Conservation (phyloP, 2,888 invertebrate genomes). For the Eupelmus urozonus region DNA sequence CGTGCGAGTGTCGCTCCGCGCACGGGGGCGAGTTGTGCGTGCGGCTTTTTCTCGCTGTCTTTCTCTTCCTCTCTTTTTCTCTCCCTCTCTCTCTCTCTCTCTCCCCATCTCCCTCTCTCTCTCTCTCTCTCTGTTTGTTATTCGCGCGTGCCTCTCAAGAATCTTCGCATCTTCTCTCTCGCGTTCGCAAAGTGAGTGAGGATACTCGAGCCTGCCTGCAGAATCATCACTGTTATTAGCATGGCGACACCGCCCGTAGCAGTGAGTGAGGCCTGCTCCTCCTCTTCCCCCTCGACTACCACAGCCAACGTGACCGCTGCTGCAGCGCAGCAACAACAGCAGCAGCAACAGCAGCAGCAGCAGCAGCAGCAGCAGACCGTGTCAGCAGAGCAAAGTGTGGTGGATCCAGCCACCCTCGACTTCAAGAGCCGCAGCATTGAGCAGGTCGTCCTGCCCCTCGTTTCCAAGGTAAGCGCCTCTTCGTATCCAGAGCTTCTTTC, state of each 20-base stretch:
- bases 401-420: constrained; percentile 83
- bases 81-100: constrained; percentile 14
- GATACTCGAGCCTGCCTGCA: background rate
- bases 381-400: constrained; percentile 78
- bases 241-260: constrained; percentile 47
- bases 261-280: background rate
- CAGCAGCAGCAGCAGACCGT: constrained; percentile 56
- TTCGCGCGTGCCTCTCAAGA: too few species aligned
- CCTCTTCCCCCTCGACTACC: too few species aligned
- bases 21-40: constrained; percentile 7
- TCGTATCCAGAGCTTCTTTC: too few species aligned
- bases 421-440: constrained; percentile 96
- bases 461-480: constrained; percentile 89
- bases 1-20: background rate
- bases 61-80: constrained; percentile 12
- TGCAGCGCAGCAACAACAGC: background rate
- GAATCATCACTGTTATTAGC: background rate
- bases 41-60: constrained; percentile 27
- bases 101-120: background rate
- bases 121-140: background rate
- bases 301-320: constrained; percentile 4
- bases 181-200: too few species aligned
- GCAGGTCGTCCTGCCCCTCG: constrained; percentile 94
- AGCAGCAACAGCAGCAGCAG: background rate
- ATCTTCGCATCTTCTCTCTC: background rate